A percentile compares a stretch with the other conserved stretches of the same genome.
phyloP scores from a whole-genome alignment of 2,797 vertebrate genomes.

The Hemitrygon akajei region DNA sequence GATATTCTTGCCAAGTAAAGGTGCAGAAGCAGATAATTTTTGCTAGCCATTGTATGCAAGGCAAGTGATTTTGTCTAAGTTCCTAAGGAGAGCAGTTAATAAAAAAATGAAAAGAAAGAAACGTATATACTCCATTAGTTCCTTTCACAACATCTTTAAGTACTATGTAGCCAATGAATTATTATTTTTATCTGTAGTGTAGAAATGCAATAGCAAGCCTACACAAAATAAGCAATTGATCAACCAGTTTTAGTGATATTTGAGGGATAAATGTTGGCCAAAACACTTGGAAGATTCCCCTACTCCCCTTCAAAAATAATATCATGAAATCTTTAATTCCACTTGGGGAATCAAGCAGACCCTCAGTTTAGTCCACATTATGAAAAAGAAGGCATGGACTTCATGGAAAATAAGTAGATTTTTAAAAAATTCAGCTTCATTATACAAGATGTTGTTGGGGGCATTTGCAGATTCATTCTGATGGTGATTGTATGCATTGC shows the following conservation, averaged over 20 bases:
- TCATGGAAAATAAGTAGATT: too few species aligned
- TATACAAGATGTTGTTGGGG: neutral
- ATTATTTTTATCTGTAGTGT: neutral
- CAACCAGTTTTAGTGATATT: neutral
- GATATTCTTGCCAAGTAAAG: neutral
- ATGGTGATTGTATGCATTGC: neutral
- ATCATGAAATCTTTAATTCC: neutral
- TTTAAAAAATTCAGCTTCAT: too few species aligned
- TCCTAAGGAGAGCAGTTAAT: neutral
- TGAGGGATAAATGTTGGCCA: neutral
- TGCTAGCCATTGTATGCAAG: neutral
- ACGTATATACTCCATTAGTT: neutral
- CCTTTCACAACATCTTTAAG: neutral
- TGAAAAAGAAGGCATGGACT: neutral
- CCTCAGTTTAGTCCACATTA: neutral
- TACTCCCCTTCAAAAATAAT: neutral
- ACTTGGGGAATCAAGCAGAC: neutral
- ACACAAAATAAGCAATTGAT: neutral
- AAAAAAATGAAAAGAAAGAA: neutral
- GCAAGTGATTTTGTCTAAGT: neutral
- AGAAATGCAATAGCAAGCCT: neutral
- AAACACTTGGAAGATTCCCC: neutral
- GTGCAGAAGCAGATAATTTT: neutral
- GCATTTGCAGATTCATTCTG: neutral
- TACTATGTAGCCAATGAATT: neutral